These are phyloP conservation scores for Ascaphus truei DNA, from an alignment of 2,113 vertebrate genomes.

Conservation along the genomic window DNA sequence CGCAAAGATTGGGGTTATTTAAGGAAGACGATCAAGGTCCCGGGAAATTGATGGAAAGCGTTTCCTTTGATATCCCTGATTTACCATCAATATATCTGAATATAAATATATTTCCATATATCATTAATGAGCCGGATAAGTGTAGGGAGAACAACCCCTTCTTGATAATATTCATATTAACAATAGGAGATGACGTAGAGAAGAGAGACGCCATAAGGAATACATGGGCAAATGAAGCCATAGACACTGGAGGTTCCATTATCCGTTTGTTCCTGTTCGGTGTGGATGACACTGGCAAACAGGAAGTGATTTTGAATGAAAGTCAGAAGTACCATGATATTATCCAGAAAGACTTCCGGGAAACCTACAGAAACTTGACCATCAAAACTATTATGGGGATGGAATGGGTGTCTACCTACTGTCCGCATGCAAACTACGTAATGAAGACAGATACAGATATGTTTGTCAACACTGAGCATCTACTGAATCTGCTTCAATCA, in stretches of 20 bases:
- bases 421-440: conserved; percentile 6
- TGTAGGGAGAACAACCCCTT: conserved; percentile 11
- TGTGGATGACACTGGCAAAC: fast-evolving
- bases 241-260: fast-evolving
- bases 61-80: no score
- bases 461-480: conserved; percentile 34
- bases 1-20: no score
- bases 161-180: conserved; percentile 28
- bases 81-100: neutral
- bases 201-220: neutral
- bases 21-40: no score
- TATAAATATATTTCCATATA: conserved; percentile 1
- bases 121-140: conserved; percentile 35
- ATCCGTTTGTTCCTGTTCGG: conserved; percentile 27
- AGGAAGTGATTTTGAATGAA: neutral
- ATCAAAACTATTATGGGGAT: conserved; percentile 40
- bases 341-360: conserved; percentile 41
- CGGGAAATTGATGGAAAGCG: no score
- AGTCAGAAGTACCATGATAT: neutral
- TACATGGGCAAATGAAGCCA: neutral
- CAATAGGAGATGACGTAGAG: neutral
- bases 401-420: conserved; percentile 32
- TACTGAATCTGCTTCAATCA: conserved; percentile 28
- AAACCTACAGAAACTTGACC: conserved; percentile 35
- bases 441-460: conserved; percentile 33